Conservation (phyloP, 2,113 vertebrate genomes). For the Budorcas taxicolor region DNA sequence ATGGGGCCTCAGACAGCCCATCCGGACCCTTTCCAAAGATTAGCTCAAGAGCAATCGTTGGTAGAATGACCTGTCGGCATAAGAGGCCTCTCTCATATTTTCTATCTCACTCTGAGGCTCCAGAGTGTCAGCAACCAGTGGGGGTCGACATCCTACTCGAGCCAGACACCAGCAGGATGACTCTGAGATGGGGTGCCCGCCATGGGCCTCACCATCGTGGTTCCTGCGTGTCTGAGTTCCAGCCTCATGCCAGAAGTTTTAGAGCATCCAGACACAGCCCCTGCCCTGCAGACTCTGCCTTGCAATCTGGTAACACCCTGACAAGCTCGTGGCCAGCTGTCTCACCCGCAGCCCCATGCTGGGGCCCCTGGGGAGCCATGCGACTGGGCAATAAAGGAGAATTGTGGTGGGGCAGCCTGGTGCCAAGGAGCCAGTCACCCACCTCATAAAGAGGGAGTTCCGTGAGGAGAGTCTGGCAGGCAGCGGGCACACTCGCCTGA, state of each 20-base stretch:
- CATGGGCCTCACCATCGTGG: accelerated
- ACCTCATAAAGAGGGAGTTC: slow-evolving; percentile 62
- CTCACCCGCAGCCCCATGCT: background rate
- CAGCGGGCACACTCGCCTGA: slow-evolving; percentile 40
- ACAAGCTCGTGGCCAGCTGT: slow-evolving; percentile 22
- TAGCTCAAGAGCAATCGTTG: background rate
- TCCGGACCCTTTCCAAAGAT: background rate
- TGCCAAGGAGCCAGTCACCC: slow-evolving; percentile 52
- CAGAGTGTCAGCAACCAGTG: background rate
- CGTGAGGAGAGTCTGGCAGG: slow-evolving; percentile 57
- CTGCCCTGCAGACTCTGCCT: slow-evolving; percentile 1
- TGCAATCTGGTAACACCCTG: slow-evolving; percentile 5
- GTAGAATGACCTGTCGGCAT: background rate
- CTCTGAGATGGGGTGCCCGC: background rate
- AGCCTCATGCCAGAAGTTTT: background rate
- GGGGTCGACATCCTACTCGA: background rate
- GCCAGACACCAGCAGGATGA: background rate
- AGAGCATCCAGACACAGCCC: background rate
- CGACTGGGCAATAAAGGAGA: slow-evolving; percentile 42
- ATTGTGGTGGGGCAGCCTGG: background rate
- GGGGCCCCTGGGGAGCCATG: background rate
- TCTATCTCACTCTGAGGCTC: background rate
- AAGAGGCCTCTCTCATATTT: background rate
- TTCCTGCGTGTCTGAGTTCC: background rate
- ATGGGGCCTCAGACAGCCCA: accelerated